Percentiles rank a stretch among this genome's conserved stretches.
Conservation (phyloP, 2,888 invertebrate species). For the Drosophila suboccidentalis region DNA sequence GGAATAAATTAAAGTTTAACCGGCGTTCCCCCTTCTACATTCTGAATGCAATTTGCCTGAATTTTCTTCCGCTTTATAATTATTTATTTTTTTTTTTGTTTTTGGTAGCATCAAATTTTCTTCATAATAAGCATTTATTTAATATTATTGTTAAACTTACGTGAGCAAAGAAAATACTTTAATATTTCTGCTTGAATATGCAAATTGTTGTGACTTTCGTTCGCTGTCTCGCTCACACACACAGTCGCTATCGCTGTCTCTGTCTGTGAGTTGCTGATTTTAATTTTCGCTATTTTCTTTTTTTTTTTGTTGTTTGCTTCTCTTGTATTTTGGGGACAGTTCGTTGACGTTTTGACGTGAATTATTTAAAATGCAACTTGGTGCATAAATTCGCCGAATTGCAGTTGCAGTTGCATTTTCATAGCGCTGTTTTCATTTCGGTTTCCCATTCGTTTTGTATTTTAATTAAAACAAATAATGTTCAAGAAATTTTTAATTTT, state of each 20-base stretch:
- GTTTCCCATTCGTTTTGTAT: conserved; percentile 12
- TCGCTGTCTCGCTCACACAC: conserved; percentile 18
- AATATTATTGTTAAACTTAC: conserved; percentile 57
- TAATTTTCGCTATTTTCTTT: conserved; percentile 8
- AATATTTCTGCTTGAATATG: conserved; percentile 25
- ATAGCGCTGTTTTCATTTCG: conserved; percentile 45
- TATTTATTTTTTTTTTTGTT: conserved; percentile 26
- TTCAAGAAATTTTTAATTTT: conserved; percentile 10
- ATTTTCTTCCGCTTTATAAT: conserved; percentile 2
- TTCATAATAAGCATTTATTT: conserved; percentile 48
- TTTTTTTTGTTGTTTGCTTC: conserved; percentile 4
- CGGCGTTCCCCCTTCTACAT: neutral
- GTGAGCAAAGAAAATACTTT: conserved; percentile 36
- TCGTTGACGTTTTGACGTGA: conserved; percentile 60
- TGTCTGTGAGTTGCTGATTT: conserved; percentile 18
- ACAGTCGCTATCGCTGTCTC: conserved; percentile 6
- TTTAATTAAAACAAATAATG: conserved; percentile 42
- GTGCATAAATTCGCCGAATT: conserved; percentile 55
- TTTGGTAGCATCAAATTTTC: conserved; percentile 70
- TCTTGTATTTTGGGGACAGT: conserved; percentile 42
- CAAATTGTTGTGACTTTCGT: conserved; percentile 22
- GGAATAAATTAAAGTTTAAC: neutral
- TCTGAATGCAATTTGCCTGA: conserved; percentile 25
- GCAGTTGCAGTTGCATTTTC: conserved; percentile 34
- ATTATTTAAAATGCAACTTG: conserved; percentile 64